Conservation (phyloP, 1,140 invertebrate genomes). For the Dufourea novaeangliae region DNA sequence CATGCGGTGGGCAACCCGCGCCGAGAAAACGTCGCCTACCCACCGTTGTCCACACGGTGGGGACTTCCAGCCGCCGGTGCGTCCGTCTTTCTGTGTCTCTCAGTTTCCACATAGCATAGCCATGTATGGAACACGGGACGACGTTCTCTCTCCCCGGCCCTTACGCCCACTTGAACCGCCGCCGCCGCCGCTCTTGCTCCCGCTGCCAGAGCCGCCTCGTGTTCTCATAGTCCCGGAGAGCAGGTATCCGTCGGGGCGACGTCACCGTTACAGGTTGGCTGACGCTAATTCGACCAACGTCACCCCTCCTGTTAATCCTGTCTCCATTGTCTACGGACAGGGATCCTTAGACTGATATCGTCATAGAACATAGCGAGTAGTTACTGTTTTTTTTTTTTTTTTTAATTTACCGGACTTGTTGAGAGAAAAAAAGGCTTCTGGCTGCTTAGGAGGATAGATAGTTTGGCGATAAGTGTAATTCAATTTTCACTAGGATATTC, state of each 20-base stretch:
- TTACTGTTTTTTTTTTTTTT: too few species aligned
- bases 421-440: too few species aligned
- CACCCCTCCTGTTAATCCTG: background rate
- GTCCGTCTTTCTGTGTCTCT: constrained; percentile 74
- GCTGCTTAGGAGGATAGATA: too few species aligned
- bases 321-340: background rate
- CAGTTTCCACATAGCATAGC: constrained; percentile 81
- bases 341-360: too few species aligned
- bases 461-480: too few species aligned
- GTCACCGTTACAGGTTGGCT: constrained; percentile 26
- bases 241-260: constrained; percentile 54
- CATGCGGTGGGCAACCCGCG: constrained; percentile 65
- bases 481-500: too few species aligned
- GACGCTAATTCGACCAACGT: background rate
- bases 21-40: constrained; percentile 70
- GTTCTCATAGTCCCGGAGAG: constrained; percentile 37
- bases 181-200: constrained; percentile 47
- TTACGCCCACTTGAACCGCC: constrained; percentile 68
- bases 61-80: constrained; percentile 68
- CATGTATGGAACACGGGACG: constrained; percentile 80
- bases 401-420: too few species aligned
- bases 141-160: constrained; percentile 68
- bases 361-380: too few species aligned
- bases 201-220: constrained; percentile 30
- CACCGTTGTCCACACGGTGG: constrained; percentile 65